These are phyloP conservation scores for Mohoua ochrocephala DNA, from an alignment of 2,113 vertebrate genomes.

Conservation along the genomic window DNA sequence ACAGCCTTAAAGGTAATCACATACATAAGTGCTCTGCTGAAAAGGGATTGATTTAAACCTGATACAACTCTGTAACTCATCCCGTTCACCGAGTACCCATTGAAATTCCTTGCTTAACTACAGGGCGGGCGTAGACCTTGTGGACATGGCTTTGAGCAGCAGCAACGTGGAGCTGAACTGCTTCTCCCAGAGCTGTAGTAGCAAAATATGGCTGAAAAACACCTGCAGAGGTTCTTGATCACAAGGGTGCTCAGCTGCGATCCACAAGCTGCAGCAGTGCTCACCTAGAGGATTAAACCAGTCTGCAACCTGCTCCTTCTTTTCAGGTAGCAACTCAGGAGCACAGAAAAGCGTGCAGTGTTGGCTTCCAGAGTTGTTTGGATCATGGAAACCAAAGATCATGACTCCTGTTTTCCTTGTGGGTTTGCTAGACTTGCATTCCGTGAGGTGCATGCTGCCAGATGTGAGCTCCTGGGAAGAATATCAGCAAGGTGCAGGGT, in stretches of 20 bases:
- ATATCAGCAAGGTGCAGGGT: not conserved
- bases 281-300: not conserved
- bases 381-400: not conserved
- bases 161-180: not conserved
- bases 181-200: not conserved
- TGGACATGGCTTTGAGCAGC: not conserved
- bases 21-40: not conserved
- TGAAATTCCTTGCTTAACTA: not conserved
- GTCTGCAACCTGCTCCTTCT: not conserved
- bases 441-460: not conserved
- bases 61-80: not conserved
- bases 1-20: slow-evolving; percentile 26
- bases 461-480: not conserved
- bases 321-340: not conserved
- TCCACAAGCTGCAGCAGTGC: not conserved
- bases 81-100: not conserved
- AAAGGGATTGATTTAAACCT: slow-evolving; percentile 40
- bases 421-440: not conserved
- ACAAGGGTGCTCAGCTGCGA: not conserved
- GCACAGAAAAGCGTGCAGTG: fast-evolving
- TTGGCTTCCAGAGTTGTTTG: not conserved
- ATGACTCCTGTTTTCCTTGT: not conserved
- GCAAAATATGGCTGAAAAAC: not conserved
- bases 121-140: not conserved
- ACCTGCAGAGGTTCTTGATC: not conserved